Base-by-base conservation (phyloP, 2,888 invertebrate species). In the Phania funesta region DNA sequence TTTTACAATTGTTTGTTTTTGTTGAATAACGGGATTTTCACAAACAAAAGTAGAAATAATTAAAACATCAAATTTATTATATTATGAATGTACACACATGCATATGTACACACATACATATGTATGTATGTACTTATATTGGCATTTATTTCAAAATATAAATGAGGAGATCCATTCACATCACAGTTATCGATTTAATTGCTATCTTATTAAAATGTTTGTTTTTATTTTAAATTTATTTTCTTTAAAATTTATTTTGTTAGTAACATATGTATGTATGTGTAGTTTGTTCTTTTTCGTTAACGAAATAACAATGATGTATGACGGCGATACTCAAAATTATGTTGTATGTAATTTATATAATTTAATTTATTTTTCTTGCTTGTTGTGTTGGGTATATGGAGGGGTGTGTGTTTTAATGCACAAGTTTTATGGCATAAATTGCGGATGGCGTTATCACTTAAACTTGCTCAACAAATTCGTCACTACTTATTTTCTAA, bases 121-220 rank as follows among this genome's bases (percentile, higher is more conserved):
- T 29, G 11, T 18, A 8, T 73, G 9, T 38, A 52, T 73, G 71
- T 74, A 68, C 50, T 54, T 74, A 78, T 74, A 82, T 82, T 82
- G 78, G 82, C 82, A 74, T 78, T 78, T 68, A 62, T 82, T 80
- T 82, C n/a, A 78, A 78, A 78, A 82, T 82, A 68, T 78, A 82
- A 74, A 78, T 82, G 82, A 82, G 82, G 82, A 82, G 78, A 82
- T 82, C 82, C 82, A 74, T 82, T 82, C 82, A 78, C 82, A 82
- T 82, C 82, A 82, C 82, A 82, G 82, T 82, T 74, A 78, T 82
- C 78, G 62, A 74, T 82, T 76, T 62, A 67, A 58, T 76, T 44
- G 6, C 41, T 44, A 44, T 60, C 22, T 48, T 65, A 48, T 65
- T 78, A 58, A 41, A 46, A 58, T 24, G 52, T 67, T 41, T 58